Evolutionary conservation across 2,888 invertebrate genomes (phyloP).

Genomic region (Campoplex nolae): DNA sequence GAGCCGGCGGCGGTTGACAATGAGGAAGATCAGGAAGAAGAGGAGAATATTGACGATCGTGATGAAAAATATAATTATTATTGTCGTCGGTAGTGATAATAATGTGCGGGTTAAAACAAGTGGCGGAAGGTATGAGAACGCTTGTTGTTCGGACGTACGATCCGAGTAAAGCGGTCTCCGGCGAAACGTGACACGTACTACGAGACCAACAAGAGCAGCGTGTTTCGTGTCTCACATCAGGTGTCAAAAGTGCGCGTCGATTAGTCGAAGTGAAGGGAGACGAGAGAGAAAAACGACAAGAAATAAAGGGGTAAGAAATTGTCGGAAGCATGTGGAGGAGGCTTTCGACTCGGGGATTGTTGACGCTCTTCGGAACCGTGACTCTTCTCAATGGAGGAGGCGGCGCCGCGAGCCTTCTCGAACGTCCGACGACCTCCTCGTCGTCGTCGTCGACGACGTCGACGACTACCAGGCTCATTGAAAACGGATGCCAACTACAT

Average conservation of each 20-base stretch:
- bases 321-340: slow-evolving; percentile 74
- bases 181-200: slow-evolving; percentile 21
- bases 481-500: slow-evolving; percentile 76
- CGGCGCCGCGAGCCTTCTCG: slow-evolving; percentile 7
- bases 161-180: slow-evolving; percentile 15
- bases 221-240: neutral
- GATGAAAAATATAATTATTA: neutral
- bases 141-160: slow-evolving; percentile 14
- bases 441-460: neutral
- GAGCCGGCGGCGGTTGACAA: slow-evolving; percentile 17
- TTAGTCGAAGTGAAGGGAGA: neutral
- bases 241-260: slow-evolving; percentile 2
- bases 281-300: neutral
- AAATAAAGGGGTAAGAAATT: slow-evolving; percentile 13
- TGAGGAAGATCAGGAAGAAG: slow-evolving; percentile 34
- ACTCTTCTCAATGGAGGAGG: slow-evolving; percentile 38
- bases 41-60: slow-evolving; percentile 11
- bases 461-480: neutral
- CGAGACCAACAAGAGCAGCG: neutral
- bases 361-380: slow-evolving; percentile 57
- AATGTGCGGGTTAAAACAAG: slow-evolving; percentile 1
- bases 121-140: slow-evolving; percentile 1
- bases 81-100: slow-evolving; percentile 2
- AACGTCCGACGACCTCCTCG: slow-evolving; percentile 4
- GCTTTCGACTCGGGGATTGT: slow-evolving; percentile 63